Base-by-base conservation (phyloP, 1,140 invertebrate species). In the Drosophila subobscura region DNA sequence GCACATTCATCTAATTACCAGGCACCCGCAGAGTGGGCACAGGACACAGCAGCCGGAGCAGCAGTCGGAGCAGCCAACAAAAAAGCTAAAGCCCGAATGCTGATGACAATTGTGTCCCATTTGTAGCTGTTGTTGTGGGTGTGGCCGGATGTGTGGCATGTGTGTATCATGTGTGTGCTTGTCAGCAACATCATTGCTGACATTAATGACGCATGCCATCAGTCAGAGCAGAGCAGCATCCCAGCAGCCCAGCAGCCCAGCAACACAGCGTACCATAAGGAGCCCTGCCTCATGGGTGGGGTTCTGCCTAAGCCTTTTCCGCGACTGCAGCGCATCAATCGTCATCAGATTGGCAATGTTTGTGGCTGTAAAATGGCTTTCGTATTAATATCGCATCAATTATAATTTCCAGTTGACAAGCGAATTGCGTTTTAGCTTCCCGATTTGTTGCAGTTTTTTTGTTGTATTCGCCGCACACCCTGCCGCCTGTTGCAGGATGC, bases 1-100 rank as follows among this genome's bases (percentile, higher is more conserved):
- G 81, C 81, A 74, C 81, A 85, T 86, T 86, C 81, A 86, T 85
- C 81, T 85, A 85, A 85, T 85, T 85, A 85, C 81, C 81, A 80
- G 81, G 79, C 33, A 63, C 67, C 77, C 81, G 81, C 80, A 80
- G 67, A 60, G 59, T 74, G 77, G 52, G 54, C 55, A 60, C 55
- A 60, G 58, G 50, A 41, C 23, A 25, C 53, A 63, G 46, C 56
- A 63, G 57, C n/a, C 63, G 46, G 40, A 14, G 8, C 59, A 37
- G 27, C 16, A 68, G 72, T 77, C 10, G 8, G 7, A 33, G 29
- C 7, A 33, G 27, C 8, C 8, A 33, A 6, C 25, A 27, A 85
- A 77, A 86, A 85, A 86, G 81, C 81, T 70, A 71, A 68, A 52
- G 8, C 41, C 59, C 57, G 49, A 58, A 46, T 66, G 47, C 68